Evolutionary conservation across 2,113 vertebrate species (phyloP).

Genomic region (Paraplagusia blochii): DNA sequence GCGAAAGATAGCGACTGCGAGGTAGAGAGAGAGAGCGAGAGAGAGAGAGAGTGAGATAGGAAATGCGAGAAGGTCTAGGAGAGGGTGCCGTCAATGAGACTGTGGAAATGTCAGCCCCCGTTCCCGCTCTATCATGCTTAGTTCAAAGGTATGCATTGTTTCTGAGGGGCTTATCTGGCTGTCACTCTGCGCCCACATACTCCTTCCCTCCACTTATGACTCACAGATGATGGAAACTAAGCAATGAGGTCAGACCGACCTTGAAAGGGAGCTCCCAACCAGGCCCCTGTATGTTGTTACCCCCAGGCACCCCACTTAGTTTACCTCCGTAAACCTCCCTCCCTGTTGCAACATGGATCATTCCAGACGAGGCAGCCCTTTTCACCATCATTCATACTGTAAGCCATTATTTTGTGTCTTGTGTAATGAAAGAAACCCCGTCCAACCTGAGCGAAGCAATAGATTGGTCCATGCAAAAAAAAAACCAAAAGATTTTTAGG

Average conservation of each 20-base stretch:
- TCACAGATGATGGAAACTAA: conserved; percentile 69
- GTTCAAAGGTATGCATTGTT: conserved; percentile 66
- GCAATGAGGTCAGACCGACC: conserved; percentile 74
- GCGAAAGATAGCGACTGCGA: too few relatives aligned
- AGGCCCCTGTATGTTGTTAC: conserved; percentile 58
- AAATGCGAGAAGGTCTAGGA: conserved; percentile 2
- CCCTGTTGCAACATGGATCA: conserved; percentile 29
- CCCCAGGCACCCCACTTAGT: conserved; percentile 50
- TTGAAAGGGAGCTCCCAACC: conserved; percentile 73
- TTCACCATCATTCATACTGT: conserved; percentile 26
- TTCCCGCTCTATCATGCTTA: conserved; percentile 16
- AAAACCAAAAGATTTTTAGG: neutral
- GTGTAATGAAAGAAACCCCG: conserved; percentile 15
- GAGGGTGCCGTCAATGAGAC: conserved; percentile 47
- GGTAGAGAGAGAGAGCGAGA: too few relatives aligned
- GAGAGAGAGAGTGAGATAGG: too few relatives aligned
- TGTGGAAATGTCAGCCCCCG: conserved; percentile 23
- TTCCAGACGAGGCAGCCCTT: conserved; percentile 38
- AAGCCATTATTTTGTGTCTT: conserved; percentile 26
- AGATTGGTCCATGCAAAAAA: conserved; percentile 13
- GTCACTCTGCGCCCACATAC: conserved; percentile 60
- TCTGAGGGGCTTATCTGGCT: conserved; percentile 63
- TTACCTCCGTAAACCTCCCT: conserved; percentile 53
- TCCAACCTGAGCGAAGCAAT: conserved; percentile 18
- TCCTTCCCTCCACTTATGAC: conserved; percentile 42